Base-by-base conservation (phyloP, 2,888 invertebrate species). In the Aphrophora alni region DNA sequence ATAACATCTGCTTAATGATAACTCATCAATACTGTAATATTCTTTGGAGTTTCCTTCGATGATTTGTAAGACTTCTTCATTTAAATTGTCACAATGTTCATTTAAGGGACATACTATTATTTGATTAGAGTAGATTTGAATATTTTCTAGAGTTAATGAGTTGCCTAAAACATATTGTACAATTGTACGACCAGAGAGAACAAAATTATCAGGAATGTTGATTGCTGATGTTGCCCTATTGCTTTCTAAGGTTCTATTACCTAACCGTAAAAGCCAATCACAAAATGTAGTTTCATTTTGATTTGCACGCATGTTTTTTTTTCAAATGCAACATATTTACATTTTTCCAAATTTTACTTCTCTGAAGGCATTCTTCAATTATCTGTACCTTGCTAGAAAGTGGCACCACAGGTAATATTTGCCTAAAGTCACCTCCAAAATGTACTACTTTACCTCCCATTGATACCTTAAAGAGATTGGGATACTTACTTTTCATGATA, bases 291-390 rank as follows among this genome's bases (percentile, higher is more conserved):
- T 74, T 27, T 80, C 75, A 24, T 71, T 73, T 27, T 71, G 26
- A 33, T 81, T 81, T 2, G 81, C 73, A 12, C 82, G 82, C 77
- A 81, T 78, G 75, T 79, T 82, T 0, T n/a, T 33, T 71, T n/a
- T 8, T 77, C 70, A 33, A 33, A 33, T 33, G 33, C 33, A 33
- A 33, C 8, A 33, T 33, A 33, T 5, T 33, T 33, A 33, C 33
- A 33, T 33, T 33, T 33, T 33, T 8, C 33, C 81, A 21, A 78
- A 75, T 8, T 78, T 51, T 38, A 74, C 74, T 33, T 33, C 33
- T 33, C 33, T 33, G 33, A 33, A 33, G 33, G 33, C 33, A 33
- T 33, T 33, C 33, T 33, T 33, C 33, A 33, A 33, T 33, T 33
- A 33, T 33, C 33, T 33, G 33, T 33, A 33, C 8, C 33, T 33